Base-by-base conservation (phyloP, 2,797 vertebrate species). In the Poecilia gillii region DNA sequence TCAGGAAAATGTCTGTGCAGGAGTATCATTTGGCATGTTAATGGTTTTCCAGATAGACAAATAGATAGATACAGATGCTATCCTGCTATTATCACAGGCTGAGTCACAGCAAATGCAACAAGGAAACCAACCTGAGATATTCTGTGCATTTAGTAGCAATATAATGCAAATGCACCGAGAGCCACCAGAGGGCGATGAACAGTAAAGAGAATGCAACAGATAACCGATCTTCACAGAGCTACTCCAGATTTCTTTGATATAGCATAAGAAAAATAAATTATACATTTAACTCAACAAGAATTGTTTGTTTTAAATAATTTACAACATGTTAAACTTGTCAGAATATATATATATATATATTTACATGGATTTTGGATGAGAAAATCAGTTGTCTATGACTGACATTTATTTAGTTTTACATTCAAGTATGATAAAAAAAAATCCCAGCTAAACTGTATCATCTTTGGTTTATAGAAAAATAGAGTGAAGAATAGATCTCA, bases 161-260 rank as follows among this genome's bases (percentile, higher is more conserved):
- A 47, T 79, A 76, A 70, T 83, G 75, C 43, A 81, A 72, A 72
- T 7, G 1, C 46, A 72, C 45, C 45, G 18, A 16, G 28, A 59
- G 72, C 91, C 93, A 92, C 89, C 73, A 91, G 93, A 90, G 92
- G 93, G 92, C 84, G 79, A 85, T 75, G 77, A 79, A 73, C 47
- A 84, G 71, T 23, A 79, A 73, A 78, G 79, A 41, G 33, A 20
- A 43, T 16, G 23, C 41, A 18, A 41, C 39, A 45, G 41, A 25
- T 71, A 70, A 12, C 23, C 5, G 13, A 23, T 43, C 16, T 43
- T 70, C 11, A 43, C 66, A 43, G 23, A 70, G 23, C 66, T 70
- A 12, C 39, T 13, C 14, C 59, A 7, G 59, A 14, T 36, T 31
- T 64, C 16, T 64, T 16, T 33, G 7, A 64, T 33, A 33, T 62